Conservation (phyloP, 2,113 vertebrate genomes). For the Choloepus hoffmanni region DNA sequence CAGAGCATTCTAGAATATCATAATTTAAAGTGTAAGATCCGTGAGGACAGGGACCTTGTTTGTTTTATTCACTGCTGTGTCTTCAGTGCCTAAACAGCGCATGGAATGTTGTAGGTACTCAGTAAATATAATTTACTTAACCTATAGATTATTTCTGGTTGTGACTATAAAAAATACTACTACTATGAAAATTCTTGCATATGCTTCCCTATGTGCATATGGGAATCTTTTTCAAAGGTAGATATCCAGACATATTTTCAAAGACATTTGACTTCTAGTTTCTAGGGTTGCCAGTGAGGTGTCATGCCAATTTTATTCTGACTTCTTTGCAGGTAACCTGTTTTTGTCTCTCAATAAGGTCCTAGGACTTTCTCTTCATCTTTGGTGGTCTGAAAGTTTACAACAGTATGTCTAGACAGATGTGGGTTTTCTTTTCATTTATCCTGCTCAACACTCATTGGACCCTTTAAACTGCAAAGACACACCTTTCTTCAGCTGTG, state of each 20-base stretch:
- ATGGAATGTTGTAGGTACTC: not conserved
- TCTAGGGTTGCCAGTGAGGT: not conserved
- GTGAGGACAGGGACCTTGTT: not conserved
- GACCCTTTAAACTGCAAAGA: conserved; percentile 31
- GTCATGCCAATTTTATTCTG: not conserved
- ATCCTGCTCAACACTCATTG: not conserved
- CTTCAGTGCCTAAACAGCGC: not conserved
- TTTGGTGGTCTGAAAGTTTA: conserved; percentile 2
- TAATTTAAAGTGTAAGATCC: conserved; percentile 26
- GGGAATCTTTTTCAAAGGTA: not conserved
- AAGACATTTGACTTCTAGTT: not conserved
- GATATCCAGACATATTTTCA: not conserved
- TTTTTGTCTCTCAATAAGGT: conserved; percentile 29
- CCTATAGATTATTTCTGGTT: not conserved
- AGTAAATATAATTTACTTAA: not conserved
- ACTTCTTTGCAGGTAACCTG: not conserved
- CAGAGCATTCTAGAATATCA: conserved; percentile 32
- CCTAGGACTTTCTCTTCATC: conserved; percentile 26
- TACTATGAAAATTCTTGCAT: not conserved
- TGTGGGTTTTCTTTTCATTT: not conserved
- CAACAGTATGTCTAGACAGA: conserved; percentile 16
- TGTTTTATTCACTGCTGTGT: not conserved
- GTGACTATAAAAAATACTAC: not conserved
- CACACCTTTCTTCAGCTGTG: not conserved
- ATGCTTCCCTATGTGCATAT: not conserved